Conservation (phyloP, 2,888 invertebrate genomes). For the Synergus japonicus region DNA sequence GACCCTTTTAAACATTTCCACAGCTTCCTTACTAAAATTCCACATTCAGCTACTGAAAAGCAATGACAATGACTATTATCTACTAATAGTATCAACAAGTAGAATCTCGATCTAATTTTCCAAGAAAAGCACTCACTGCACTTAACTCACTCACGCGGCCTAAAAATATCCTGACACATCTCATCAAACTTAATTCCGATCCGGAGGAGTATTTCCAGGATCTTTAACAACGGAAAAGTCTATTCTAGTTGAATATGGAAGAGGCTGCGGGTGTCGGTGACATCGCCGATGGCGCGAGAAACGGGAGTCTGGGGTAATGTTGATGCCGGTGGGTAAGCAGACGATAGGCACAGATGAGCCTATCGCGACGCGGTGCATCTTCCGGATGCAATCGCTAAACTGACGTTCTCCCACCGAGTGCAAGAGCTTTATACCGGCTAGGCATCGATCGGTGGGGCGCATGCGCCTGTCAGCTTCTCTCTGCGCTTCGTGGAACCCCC, state of each 20-base stretch:
- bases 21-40: neutral
- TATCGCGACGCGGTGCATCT: conserved; percentile 69
- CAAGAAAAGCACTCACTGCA: conserved; percentile 14
- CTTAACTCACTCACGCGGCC: neutral
- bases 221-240: neutral
- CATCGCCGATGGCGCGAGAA: conserved; percentile 44
- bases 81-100: neutral
- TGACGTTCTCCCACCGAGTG: conserved; percentile 70
- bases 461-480: conserved; percentile 72
- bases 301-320: conserved; percentile 41
- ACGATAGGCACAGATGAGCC: conserved; percentile 54
- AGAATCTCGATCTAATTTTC: neutral
- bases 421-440: conserved; percentile 75
- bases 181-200: neutral
- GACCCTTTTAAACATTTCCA: neutral
- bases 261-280: conserved; percentile 8
- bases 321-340: conserved; percentile 37
- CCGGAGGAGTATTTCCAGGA: neutral
- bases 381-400: conserved; percentile 72
- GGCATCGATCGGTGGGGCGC: conserved; percentile 76
- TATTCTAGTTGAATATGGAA: neutral
- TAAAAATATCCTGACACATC: neutral
- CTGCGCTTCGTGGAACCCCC: conserved; percentile 58
- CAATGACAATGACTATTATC: neutral
- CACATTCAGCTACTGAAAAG: neutral